Evolutionary conservation across 2,888 invertebrate genomes (phyloP).

Genomic region (Aphrophora alni): DNA sequence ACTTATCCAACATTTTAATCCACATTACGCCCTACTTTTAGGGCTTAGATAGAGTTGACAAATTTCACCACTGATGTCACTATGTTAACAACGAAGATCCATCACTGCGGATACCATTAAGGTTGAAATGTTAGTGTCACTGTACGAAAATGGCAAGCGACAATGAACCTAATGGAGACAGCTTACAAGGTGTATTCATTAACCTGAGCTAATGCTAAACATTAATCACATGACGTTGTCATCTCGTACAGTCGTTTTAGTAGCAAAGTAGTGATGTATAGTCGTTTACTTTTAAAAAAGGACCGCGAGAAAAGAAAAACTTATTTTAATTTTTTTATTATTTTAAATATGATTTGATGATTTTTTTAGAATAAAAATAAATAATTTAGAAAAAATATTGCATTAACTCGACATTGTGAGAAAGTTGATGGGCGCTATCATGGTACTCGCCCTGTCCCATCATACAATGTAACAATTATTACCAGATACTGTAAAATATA

Average conservation of each 20-base stretch:
- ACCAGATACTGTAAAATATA: too few relatives aligned
- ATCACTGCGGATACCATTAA: conserved; percentile 35
- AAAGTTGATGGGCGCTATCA: too few relatives aligned
- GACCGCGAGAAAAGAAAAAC: too few relatives aligned
- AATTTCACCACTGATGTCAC: conserved; percentile 22
- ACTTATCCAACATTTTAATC: too few relatives aligned
- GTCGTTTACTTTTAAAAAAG: neutral
- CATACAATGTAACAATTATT: too few relatives aligned
- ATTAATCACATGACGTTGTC: conserved; percentile 38
- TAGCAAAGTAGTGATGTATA: neutral
- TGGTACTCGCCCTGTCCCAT: too few relatives aligned
- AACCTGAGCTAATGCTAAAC: conserved; percentile 39
- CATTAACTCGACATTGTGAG: too few relatives aligned
- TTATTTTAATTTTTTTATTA: too few relatives aligned
- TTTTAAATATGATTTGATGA: too few relatives aligned
- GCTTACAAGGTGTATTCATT: conserved; percentile 39
- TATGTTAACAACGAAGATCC: conserved; percentile 31
- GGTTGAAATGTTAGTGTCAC: conserved; percentile 40
- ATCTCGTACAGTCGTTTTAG: neutral
- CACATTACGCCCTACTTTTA: neutral
- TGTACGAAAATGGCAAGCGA: conserved; percentile 37
- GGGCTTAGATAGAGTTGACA: conserved; percentile 27
- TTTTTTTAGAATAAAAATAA: too few relatives aligned
- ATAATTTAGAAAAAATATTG: too few relatives aligned
- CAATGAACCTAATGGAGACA: conserved; percentile 42